A percentile compares a stretch with the other conserved stretches of the same genome.
Conservation (phyloP, 2,113 vertebrate species). For the Seriola quinqueradiata region DNA sequence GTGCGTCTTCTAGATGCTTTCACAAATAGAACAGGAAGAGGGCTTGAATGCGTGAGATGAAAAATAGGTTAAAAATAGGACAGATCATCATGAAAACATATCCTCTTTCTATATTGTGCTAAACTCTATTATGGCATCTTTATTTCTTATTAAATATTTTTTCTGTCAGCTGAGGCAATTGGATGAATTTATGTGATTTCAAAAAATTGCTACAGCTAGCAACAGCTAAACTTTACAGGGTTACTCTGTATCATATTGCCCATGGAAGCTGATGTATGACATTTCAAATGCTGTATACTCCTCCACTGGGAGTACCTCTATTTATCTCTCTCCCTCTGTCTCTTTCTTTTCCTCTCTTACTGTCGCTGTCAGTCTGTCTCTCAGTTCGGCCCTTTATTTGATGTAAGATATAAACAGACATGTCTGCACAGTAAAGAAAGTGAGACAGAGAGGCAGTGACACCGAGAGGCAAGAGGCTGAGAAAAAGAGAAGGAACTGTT, state of each 20-base stretch:
- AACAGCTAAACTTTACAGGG: background rate
- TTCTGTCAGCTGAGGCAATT: no score
- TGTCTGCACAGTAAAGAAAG: slow-evolving; percentile 32
- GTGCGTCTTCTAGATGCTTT: background rate
- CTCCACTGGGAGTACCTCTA: slow-evolving; percentile 40
- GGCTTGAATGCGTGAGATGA: slow-evolving; percentile 2
- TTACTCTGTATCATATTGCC: slow-evolving; percentile 28
- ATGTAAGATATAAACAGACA: slow-evolving; percentile 48
- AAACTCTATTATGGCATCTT: background rate
- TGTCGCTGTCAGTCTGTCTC: slow-evolving; percentile 34
- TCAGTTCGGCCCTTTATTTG: slow-evolving; percentile 28
- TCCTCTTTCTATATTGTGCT: background rate
- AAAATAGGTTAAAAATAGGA: slow-evolving; percentile 34
- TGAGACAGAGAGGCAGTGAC: slow-evolving; percentile 35
- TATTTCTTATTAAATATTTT: background rate
- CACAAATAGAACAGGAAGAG: slow-evolving; percentile 12
- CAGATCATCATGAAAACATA: background rate
- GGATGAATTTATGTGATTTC: background rate
- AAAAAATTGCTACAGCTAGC: background rate
- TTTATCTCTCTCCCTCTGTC: slow-evolving; percentile 8
- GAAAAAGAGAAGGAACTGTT: background rate
- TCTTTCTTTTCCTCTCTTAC: slow-evolving; percentile 29
- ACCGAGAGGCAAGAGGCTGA: background rate
- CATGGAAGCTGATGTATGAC: slow-evolving; percentile 28
- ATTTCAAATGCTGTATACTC: slow-evolving; percentile 38